These are phyloP conservation scores for Zosterops hypoxanthus DNA, from an alignment of 2,113 vertebrate species.

Conservation along the genomic window DNA sequence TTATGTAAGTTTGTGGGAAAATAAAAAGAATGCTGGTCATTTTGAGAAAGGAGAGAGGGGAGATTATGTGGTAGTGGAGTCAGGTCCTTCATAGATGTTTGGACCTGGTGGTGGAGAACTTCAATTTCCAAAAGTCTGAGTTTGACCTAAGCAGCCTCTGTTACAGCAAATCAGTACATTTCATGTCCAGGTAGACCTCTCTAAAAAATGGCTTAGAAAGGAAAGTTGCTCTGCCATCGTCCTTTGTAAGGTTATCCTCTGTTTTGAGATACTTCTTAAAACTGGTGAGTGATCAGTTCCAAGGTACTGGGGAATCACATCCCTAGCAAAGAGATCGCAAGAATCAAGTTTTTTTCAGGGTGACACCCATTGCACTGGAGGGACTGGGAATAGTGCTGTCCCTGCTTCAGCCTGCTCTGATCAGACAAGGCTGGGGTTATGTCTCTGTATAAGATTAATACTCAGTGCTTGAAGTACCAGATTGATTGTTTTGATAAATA, in stretches of 20 bases:
- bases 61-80: not conserved
- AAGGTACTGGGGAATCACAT: not conserved
- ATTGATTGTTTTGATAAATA: constrained; percentile 5
- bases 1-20: not conserved
- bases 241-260: not conserved
- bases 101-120: not conserved
- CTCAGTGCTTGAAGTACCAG: not conserved
- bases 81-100: not conserved
- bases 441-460: not conserved
- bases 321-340: not conserved
- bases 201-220: not conserved
- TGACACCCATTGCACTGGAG: not conserved
- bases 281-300: not conserved
- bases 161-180: not conserved
- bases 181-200: not conserved
- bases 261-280: not conserved
- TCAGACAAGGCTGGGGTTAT: not conserved
- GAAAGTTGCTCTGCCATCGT: not conserved
- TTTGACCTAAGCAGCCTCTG: not conserved
- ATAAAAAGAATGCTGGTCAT: not conserved
- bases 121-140: not conserved
- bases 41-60: not conserved
- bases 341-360: not conserved
- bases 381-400: not conserved
- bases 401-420: not conserved